A percentile compares a stretch with the other conserved stretches of the same genome.
Conservation (phyloP, 2,113 vertebrate genomes). For the Thamnophis sirtalis region DNA sequence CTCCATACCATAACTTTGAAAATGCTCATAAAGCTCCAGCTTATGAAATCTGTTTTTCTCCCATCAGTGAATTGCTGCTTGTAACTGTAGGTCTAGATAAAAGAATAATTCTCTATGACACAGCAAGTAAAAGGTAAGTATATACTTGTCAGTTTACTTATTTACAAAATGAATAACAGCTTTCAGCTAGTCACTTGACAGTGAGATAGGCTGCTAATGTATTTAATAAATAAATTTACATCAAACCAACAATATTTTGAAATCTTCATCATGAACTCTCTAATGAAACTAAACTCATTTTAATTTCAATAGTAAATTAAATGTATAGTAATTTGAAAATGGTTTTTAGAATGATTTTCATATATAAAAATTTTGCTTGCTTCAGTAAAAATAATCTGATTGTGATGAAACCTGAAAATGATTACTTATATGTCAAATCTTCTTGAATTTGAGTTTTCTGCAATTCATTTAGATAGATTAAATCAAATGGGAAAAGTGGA, state of each 20-base stretch:
- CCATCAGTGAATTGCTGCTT: conserved; percentile 88
- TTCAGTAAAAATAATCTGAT: neutral
- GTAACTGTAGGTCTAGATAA: conserved; percentile 95
- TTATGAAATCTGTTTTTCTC: conserved; percentile 90
- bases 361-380: neutral
- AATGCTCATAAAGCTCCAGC: conserved; percentile 89
- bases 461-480: neutral
- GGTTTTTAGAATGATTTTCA: neutral
- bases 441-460: neutral
- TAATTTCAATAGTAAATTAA: neutral
- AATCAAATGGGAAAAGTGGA: neutral
- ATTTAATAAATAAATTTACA: neutral
- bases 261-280: neutral
- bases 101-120: conserved; percentile 94
- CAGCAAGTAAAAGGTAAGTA: conserved; percentile 91
- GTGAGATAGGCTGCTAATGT: neutral
- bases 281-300: neutral
- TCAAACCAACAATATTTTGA: neutral
- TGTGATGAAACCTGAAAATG: neutral
- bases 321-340: neutral
- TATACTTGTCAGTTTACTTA: neutral
- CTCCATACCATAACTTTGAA: conserved; percentile 82
- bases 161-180: neutral
- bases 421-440: neutral
- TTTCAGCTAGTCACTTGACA: neutral